Evolutionary conservation across 2,113 vertebrate species (phyloP).

Genomic region (Psilopsiagon aymara): DNA sequence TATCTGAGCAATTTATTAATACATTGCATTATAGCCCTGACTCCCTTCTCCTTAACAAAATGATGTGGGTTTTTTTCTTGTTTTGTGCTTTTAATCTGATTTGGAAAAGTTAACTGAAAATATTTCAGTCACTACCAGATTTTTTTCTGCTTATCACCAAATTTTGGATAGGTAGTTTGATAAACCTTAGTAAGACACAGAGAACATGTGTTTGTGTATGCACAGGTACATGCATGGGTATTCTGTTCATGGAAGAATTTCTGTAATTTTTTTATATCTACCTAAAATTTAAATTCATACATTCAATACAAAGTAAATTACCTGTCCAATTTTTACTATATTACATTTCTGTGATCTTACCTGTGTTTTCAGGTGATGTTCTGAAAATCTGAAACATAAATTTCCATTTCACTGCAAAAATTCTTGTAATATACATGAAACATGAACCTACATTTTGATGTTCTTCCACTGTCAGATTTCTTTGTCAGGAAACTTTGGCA

Average conservation of each 20-base stretch:
- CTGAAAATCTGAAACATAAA: background rate
- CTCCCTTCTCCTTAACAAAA: background rate
- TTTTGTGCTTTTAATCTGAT: background rate
- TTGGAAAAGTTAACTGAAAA: background rate
- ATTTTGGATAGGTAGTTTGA: background rate
- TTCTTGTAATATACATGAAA: background rate
- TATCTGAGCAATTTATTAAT: background rate
- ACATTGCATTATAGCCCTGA: background rate
- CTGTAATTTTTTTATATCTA: background rate
- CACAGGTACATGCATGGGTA: background rate
- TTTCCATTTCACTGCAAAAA: background rate
- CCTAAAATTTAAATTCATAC: background rate
- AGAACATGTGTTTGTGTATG: rapidly evolving
- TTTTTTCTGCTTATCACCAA: background rate
- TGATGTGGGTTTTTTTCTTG: rapidly evolving
- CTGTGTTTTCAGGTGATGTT: background rate
- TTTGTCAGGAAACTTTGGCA: background rate
- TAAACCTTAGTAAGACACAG: background rate
- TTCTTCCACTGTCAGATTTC: background rate
- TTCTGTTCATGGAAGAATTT: background rate
- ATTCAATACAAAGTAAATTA: background rate
- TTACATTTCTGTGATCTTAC: background rate
- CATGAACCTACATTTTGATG: background rate
- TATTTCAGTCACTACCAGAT: background rate
- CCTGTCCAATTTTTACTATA: background rate